phyloP scores from a whole-genome alignment of 2,888 invertebrate species.

The Amiota mariae region DNA sequence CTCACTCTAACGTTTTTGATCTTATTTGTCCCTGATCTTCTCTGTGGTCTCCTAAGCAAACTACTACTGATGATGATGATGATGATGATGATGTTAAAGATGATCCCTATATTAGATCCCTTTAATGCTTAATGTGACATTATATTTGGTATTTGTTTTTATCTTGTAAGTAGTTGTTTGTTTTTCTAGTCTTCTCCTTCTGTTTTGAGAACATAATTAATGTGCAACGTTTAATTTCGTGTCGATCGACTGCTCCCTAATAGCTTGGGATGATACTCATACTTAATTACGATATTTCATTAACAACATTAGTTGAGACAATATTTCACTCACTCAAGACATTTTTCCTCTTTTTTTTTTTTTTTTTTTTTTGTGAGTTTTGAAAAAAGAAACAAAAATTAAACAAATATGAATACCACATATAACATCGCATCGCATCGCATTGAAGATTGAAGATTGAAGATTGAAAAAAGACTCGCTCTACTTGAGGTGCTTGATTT shows the following conservation, averaged over 20 bases:
- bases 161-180: constrained; percentile 19
- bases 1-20: background rate
- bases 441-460: background rate
- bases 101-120: constrained; percentile 14
- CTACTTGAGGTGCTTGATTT: constrained; percentile 65
- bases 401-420: constrained; percentile 18
- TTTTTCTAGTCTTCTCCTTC: background rate
- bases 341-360: background rate
- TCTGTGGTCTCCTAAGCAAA: background rate
- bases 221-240: constrained; percentile 47
- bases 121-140: constrained; percentile 46
- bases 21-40: constrained; percentile 15
- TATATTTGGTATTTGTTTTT: constrained; percentile 41
- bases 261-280: constrained; percentile 40
- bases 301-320: constrained; percentile 70
- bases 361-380: constrained; percentile 1
- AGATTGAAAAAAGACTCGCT: background rate
- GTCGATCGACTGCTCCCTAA: constrained; percentile 32
- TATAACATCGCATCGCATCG: background rate
- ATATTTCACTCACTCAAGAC: constrained; percentile 60
- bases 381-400: background rate
- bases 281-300: constrained; percentile 70
- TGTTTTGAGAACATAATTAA: constrained; percentile 36
- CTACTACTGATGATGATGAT: too few species aligned
- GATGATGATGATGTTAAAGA: too few species aligned